Evolutionary conservation across 2,113 vertebrate genomes (phyloP).

Genomic region (Geothlypis trichas): DNA sequence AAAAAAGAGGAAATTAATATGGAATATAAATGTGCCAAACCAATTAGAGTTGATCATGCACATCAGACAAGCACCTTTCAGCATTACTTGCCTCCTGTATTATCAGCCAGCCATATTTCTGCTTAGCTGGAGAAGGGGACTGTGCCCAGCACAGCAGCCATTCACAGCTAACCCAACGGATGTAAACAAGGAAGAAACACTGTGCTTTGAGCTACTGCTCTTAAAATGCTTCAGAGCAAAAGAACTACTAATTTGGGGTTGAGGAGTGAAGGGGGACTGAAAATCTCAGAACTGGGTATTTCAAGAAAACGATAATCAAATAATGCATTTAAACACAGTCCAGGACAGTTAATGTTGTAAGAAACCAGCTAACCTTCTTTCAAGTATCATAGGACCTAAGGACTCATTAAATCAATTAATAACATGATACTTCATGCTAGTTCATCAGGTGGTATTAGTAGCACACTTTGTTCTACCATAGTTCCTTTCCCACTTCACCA

Average conservation of each 20-base stretch:
- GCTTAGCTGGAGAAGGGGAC: neutral
- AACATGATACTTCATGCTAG: neutral
- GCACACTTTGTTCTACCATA: neutral
- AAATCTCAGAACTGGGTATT: neutral
- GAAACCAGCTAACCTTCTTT: neutral
- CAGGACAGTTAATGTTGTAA: neutral
- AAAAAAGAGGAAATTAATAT: neutral
- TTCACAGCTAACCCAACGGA: neutral
- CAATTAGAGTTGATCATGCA: neutral
- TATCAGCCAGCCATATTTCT: neutral
- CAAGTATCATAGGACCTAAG: neutral
- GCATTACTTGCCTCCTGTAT: neutral
- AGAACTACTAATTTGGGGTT: neutral
- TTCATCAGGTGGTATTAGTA: neutral
- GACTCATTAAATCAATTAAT: neutral
- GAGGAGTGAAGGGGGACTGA: neutral
- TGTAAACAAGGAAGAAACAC: neutral
- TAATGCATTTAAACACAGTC: neutral
- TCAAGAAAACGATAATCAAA: constrained; percentile 3
- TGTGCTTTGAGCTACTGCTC: neutral
- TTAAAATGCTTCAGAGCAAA: neutral
- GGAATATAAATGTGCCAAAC: neutral
- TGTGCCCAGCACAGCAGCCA: neutral
- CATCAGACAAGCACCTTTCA: neutral
- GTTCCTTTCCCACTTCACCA: neutral